Conservation (phyloP, 2,797 vertebrate species). For the Pteronotus mesoamericanus region DNA sequence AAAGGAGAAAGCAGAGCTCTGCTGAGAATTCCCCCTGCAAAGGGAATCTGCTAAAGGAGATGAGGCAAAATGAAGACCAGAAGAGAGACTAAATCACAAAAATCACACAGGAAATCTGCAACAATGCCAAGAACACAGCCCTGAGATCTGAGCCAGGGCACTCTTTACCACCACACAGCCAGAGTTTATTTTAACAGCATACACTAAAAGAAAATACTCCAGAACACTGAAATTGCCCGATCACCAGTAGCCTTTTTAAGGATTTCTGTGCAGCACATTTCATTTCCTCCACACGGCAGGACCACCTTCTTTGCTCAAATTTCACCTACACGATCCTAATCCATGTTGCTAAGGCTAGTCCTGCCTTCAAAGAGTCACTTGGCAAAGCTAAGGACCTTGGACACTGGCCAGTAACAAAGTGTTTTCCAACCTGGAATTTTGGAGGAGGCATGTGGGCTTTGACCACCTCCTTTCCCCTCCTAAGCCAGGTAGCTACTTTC, state of each 20-base stretch:
- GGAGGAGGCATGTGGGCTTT: not conserved
- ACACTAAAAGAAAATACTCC: not conserved
- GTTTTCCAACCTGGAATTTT: not conserved
- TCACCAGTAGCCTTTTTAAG: not conserved
- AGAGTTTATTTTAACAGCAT: not conserved
- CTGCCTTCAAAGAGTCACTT: not conserved
- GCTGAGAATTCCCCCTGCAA: not conserved
- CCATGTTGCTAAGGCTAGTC: not conserved
- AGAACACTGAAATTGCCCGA: not conserved
- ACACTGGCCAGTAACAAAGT: not conserved
- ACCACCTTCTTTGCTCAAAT: not conserved
- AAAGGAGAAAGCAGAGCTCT: not conserved
- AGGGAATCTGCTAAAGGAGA: not conserved
- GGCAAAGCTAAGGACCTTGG: not conserved
- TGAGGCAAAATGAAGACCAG: not conserved
- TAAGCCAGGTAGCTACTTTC: not conserved
- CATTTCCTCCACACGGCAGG: not conserved
- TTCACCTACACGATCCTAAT: not conserved
- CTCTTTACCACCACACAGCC: not conserved
- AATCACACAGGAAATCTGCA: not conserved
- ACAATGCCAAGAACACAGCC: not conserved
- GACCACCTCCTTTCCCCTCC: not conserved
- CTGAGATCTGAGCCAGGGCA: fast-evolving
- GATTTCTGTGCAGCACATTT: not conserved
- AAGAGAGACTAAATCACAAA: no score